phyloP scores from a whole-genome alignment of 2,888 invertebrate species.

The Parthenolecanium corni region DNA sequence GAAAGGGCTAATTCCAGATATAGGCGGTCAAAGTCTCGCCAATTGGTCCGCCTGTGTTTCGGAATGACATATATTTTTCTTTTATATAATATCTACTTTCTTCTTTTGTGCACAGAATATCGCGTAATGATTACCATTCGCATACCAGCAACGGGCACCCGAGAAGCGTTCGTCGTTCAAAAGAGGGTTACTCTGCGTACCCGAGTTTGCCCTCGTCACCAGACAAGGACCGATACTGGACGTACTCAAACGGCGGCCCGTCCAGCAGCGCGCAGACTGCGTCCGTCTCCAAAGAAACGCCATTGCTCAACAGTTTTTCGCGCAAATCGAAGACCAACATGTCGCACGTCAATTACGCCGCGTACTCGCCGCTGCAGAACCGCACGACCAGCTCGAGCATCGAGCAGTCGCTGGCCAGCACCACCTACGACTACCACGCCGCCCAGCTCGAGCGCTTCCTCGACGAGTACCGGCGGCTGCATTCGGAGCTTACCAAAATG shows the following conservation, averaged over 20 bases:
- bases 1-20: too few relatives aligned
- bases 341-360: conserved; percentile 18
- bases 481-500: conserved; percentile 67
- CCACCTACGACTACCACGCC: conserved; percentile 62
- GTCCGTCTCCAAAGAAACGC: conserved; percentile 33
- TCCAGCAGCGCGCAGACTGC: background rate
- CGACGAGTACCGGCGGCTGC: conserved; percentile 63
- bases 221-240: conserved; percentile 36
- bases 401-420: conserved; percentile 39
- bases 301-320: conserved; percentile 27
- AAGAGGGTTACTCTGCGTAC: conserved; percentile 38
- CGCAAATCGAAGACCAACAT: conserved; percentile 3
- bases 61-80: background rate
- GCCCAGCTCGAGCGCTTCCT: conserved; percentile 67
- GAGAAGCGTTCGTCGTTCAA: conserved; percentile 34
- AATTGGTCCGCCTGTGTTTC: background rate
- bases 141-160: background rate
- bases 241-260: conserved; percentile 10
- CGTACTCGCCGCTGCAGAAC: conserved; percentile 1
- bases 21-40: background rate
- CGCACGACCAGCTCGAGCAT: background rate
- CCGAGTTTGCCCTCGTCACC: conserved; percentile 57
- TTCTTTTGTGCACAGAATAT: background rate
- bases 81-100: background rate
- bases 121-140: background rate